phyloP scores from a whole-genome alignment of 2,888 invertebrate species.

The Plusia festucae region DNA sequence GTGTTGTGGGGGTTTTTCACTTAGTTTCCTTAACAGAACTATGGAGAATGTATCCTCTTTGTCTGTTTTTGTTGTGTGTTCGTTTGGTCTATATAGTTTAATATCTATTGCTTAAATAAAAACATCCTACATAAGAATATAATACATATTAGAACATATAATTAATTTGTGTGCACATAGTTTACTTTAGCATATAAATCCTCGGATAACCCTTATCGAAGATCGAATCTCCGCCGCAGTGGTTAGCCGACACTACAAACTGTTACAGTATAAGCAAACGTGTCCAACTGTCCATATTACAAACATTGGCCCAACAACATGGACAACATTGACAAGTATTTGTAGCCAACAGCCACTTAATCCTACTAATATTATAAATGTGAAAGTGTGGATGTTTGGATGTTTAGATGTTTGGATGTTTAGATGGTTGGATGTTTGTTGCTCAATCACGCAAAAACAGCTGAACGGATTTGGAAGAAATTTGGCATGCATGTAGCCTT shows the following conservation, averaged over 20 bases:
- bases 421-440: too few relatives aligned
- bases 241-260: not conserved
- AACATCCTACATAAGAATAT: too few relatives aligned
- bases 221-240: conserved; percentile 8
- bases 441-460: too few relatives aligned
- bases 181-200: not conserved
- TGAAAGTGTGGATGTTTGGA: too few relatives aligned
- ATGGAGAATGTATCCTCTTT: too few relatives aligned
- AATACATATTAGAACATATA: not conserved
- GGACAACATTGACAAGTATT: conserved; percentile 14
- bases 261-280: not conserved
- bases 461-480: too few relatives aligned
- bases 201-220: not conserved
- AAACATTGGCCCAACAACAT: conserved; percentile 14
- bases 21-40: not conserved
- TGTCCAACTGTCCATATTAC: conserved; percentile 8
- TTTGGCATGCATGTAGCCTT: too few relatives aligned
- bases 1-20: not conserved
- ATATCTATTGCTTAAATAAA: too few relatives aligned
- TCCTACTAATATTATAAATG: too few relatives aligned
- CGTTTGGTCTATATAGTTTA: too few relatives aligned
- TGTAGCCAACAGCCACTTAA: conserved; percentile 16
- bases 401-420: too few relatives aligned
- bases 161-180: not conserved
- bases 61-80: too few relatives aligned